These are phyloP conservation scores for Punctoribates punctum DNA, from an alignment of 2,888 invertebrate species.

Conservation along the genomic window DNA sequence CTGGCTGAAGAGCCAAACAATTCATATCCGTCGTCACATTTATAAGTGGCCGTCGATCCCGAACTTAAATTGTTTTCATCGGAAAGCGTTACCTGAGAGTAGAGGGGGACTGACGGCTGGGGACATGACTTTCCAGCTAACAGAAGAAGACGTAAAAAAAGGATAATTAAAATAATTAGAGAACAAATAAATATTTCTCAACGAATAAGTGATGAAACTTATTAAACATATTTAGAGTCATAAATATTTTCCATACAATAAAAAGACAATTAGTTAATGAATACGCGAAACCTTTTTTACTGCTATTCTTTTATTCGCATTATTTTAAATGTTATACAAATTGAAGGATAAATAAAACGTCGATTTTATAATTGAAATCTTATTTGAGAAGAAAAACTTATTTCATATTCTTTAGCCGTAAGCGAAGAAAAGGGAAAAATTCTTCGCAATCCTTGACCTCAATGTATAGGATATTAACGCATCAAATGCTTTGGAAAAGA, in stretches of 20 bases:
- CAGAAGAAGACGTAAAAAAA: neutral
- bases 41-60: conserved; percentile 69
- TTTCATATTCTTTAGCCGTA: conserved; percentile 14
- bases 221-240: neutral
- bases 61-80: conserved; percentile 56
- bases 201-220: neutral
- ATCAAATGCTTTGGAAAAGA: conserved; percentile 20
- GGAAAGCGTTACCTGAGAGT: conserved; percentile 68
- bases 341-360: conserved; percentile 10
- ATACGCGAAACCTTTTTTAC: neutral
- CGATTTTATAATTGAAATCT: conserved; percentile 4
- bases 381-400: neutral
- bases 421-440: neutral
- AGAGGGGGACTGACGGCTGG: conserved; percentile 78
- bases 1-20: conserved; percentile 66
- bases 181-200: no score
- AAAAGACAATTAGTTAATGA: neutral
- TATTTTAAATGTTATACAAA: conserved; percentile 21
- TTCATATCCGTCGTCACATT: conserved; percentile 83
- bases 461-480: conserved; percentile 23
- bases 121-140: conserved; percentile 60
- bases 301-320: neutral
- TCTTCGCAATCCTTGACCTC: conserved; percentile 28
- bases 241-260: neutral
- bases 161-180: neutral